Percentiles rank a stretch among this genome's conserved stretches.
phyloP scores from a whole-genome alignment of 1,140 invertebrate species.

The Platyura marginata region DNA sequence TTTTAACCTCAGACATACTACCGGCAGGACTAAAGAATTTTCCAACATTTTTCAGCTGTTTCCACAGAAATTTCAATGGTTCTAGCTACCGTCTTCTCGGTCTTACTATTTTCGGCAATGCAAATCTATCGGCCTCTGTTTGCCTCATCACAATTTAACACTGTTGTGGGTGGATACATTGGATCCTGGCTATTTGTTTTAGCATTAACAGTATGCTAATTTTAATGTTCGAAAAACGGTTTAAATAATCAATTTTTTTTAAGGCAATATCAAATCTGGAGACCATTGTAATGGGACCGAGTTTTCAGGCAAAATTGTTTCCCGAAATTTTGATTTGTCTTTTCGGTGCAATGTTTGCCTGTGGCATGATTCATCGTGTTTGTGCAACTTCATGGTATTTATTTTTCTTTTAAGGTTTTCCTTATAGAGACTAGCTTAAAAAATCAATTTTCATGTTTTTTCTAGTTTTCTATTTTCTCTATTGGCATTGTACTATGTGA shows the following conservation, averaged over 20 bases:
- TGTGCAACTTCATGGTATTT: slow-evolving; percentile 20
- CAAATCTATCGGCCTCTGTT: slow-evolving; percentile 20
- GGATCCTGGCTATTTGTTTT: slow-evolving; percentile 11
- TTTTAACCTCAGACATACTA: too few relatives aligned
- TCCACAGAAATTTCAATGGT: slow-evolving; percentile 1
- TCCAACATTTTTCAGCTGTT: slow-evolving; percentile 3
- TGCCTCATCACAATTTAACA: slow-evolving; percentile 15
- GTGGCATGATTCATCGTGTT: slow-evolving; percentile 21
- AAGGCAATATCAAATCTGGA: slow-evolving; percentile 19
- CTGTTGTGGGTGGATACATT: slow-evolving; percentile 17
- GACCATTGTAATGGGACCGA: slow-evolving; percentile 15
- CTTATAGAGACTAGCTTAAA: not conserved
- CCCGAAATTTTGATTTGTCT: slow-evolving; percentile 22
- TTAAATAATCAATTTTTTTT: too few relatives aligned
- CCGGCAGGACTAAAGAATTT: too few relatives aligned
- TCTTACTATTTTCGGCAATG: slow-evolving; percentile 6
- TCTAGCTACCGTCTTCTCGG: not conserved
- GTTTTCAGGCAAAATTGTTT: slow-evolving; percentile 21
- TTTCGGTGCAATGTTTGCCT: slow-evolving; percentile 12
- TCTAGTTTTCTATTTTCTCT: slow-evolving; percentile 18
- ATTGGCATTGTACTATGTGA: slow-evolving; percentile 18
- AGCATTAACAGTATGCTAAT: slow-evolving; percentile 5
- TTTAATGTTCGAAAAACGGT: too few relatives aligned
- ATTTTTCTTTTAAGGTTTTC: not conserved
- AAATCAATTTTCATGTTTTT: not conserved